Conservation (phyloP, 2,113 vertebrate genomes). For the Xenopus borealis region DNA sequence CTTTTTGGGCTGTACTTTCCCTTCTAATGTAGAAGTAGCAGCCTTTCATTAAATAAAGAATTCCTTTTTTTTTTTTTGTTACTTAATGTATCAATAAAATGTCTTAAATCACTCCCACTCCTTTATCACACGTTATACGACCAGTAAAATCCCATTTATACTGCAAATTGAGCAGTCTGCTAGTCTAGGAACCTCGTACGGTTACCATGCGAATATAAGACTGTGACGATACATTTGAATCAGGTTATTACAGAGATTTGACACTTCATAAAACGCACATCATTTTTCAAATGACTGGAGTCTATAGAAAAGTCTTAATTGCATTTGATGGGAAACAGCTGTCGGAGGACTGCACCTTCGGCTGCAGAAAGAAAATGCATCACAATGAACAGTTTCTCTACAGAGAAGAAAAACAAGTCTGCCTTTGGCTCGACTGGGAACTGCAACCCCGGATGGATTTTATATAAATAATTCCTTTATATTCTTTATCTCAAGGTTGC, state of each 20-base stretch:
- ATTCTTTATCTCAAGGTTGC: too few relatives aligned
- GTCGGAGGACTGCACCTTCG: not conserved
- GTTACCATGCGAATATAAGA: not conserved
- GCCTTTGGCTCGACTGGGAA: too few relatives aligned
- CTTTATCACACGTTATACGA: not conserved
- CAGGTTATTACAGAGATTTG: not conserved
- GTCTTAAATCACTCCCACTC: not conserved
- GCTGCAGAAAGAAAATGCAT: too few relatives aligned
- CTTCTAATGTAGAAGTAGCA: too few relatives aligned
- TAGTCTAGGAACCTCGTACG: not conserved
- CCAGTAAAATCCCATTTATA: not conserved
- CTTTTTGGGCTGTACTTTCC: too few relatives aligned
- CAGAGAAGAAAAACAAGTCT: too few relatives aligned
- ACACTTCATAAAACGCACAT: not conserved
- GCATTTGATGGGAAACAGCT: not conserved
- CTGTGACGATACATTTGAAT: not conserved
- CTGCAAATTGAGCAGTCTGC: not conserved
- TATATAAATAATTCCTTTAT: too few relatives aligned
- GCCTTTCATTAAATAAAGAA: not conserved
- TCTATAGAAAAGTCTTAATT: not conserved
- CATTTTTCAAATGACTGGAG: not conserved
- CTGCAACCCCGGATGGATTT: too few relatives aligned
- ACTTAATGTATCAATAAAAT: not conserved
- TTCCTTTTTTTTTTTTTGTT: constrained; percentile 2
- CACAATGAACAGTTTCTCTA: too few relatives aligned